Evolutionary conservation across 30 jellyfish, hydroid and myxozoan species (phyloP).

Genomic region (Aurelia coerulea): DNA sequence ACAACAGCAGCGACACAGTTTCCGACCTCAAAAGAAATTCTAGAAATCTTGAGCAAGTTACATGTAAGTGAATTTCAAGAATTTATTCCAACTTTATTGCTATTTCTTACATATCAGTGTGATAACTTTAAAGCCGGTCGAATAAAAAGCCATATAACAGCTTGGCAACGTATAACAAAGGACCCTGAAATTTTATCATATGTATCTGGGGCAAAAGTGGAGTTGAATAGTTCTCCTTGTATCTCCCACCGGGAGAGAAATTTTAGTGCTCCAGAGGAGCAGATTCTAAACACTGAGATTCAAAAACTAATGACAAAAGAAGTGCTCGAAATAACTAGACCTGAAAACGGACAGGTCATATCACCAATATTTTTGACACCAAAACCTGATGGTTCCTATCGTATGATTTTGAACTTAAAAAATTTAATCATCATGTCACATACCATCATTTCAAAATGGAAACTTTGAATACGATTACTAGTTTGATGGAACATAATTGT

Average conservation of each 20-base stretch:
- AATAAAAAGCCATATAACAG: too few species aligned
- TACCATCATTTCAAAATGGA: constrained; percentile 15
- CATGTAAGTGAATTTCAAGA: too few species aligned
- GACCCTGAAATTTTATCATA: not conserved
- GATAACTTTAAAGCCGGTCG: too few species aligned
- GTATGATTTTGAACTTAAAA: too few species aligned
- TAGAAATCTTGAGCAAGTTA: too few species aligned
- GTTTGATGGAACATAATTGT: constrained; percentile 8
- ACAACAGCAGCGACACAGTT: too few species aligned
- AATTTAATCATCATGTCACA: too few species aligned
- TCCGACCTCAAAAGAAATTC: constrained; percentile 1
- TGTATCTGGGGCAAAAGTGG: constrained; percentile 14
- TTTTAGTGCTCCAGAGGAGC: not conserved
- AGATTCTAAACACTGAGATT: not conserved
- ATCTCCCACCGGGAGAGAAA: not conserved
- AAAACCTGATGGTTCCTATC: too few species aligned
- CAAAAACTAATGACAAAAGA: constrained; percentile 9
- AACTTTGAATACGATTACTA: not conserved
- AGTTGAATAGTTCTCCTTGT: not conserved
- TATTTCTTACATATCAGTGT: too few species aligned
- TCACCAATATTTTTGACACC: too few species aligned
- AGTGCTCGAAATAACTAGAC: not conserved
- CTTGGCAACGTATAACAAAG: too few species aligned
- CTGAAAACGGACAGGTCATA: not conserved
- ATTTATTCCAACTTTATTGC: too few species aligned